Evolutionary conservation across 2,888 invertebrate genomes (phyloP).

Genomic region (Drosophila paucipuncta): DNA sequence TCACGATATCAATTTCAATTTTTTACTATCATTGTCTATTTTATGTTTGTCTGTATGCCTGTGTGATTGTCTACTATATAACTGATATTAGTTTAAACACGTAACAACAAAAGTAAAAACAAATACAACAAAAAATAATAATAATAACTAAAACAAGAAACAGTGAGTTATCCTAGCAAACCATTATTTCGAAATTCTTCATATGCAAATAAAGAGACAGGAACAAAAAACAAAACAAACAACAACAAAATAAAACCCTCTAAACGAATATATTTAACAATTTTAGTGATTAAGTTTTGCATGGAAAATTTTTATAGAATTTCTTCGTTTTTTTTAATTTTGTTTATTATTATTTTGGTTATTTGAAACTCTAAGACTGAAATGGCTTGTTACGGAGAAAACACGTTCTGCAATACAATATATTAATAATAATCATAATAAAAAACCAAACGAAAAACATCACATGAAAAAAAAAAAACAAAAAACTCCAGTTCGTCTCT

Average conservation of each 20-base stretch:
- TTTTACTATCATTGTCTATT: slow-evolving; percentile 38
- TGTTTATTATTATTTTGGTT: slow-evolving; percentile 61
- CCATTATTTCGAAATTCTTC: slow-evolving; percentile 78
- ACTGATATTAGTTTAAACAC: slow-evolving; percentile 72
- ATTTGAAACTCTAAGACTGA: slow-evolving; percentile 84
- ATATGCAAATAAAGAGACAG: slow-evolving; percentile 39
- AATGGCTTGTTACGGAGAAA: slow-evolving; percentile 81
- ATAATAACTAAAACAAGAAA: slow-evolving; percentile 10
- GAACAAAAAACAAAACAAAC: slow-evolving; percentile 40
- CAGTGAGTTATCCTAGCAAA: slow-evolving; percentile 74
- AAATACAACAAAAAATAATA: slow-evolving; percentile 1
- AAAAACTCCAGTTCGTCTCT: slow-evolving; percentile 31
- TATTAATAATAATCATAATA: slow-evolving; percentile 30
- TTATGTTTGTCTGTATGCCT: slow-evolving; percentile 56
- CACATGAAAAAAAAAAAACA: slow-evolving; percentile 34
- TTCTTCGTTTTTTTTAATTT: slow-evolving; percentile 10
- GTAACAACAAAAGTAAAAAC: slow-evolving; percentile 42
- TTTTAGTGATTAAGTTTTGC: slow-evolving; percentile 61
- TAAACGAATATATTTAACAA: slow-evolving; percentile 47
- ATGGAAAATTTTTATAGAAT: slow-evolving; percentile 33
- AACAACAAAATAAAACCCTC: slow-evolving; percentile 18
- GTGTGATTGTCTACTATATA: slow-evolving; percentile 71
- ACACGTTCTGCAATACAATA: slow-evolving; percentile 69
- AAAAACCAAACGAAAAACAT: slow-evolving; percentile 33
- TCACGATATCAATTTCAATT: slow-evolving; percentile 40